Conservation (phyloP, 2,113 vertebrate genomes). For the Mungos mungo region DNA sequence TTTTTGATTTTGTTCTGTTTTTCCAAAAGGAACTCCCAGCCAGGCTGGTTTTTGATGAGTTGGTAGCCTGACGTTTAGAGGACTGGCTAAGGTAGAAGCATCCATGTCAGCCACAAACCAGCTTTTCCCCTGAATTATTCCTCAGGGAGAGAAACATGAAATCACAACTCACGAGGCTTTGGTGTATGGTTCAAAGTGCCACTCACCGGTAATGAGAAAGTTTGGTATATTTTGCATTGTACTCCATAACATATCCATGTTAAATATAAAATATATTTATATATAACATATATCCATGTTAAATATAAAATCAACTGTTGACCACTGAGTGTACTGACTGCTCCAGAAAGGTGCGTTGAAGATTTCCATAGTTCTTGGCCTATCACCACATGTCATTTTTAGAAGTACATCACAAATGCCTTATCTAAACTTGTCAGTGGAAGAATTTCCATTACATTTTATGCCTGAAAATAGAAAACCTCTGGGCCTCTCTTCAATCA, state of each 20-base stretch:
- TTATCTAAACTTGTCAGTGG: background rate
- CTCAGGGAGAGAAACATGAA: background rate
- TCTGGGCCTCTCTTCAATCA: background rate
- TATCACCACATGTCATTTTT: background rate
- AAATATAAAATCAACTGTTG: background rate
- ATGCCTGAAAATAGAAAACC: background rate
- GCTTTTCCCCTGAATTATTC: background rate
- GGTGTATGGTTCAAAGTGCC: background rate
- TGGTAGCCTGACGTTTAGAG: background rate
- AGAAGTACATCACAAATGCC: background rate
- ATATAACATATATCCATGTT: too few relatives aligned
- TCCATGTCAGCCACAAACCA: background rate
- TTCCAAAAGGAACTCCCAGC: background rate
- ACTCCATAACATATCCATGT: background rate
- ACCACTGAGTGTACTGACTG: background rate
- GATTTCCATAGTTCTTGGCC: background rate
- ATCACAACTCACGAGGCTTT: background rate
- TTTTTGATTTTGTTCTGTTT: background rate
- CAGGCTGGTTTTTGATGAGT: background rate
- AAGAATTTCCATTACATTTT: background rate
- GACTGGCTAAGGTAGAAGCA: background rate
- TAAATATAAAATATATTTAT: background rate
- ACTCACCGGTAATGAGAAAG: background rate
- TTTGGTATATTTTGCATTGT: background rate
- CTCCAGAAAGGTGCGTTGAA: background rate